Base-by-base conservation (phyloP, 2,113 vertebrate species). In the Pelmatolapia mariae region DNA sequence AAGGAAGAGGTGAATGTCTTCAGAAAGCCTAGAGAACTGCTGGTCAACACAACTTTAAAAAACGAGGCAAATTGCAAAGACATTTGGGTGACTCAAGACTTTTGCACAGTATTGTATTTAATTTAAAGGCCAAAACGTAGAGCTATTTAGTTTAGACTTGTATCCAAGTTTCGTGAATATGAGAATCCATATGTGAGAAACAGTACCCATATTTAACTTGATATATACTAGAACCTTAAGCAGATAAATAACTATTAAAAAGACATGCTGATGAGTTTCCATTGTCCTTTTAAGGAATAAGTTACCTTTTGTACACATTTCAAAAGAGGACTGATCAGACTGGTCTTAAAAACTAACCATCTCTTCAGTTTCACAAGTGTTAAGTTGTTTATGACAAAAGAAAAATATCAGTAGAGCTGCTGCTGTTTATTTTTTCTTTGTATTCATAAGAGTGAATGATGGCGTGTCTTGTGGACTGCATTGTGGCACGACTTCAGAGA, bases 221-320 rank as follows among this genome's bases (percentile, higher is more conserved):
- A 78, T 78, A 50, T n/a, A 19, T 12, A 4, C 43, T 31, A 50
- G 45, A 78, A 47, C 71, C 43, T 29, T 29, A 18, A 61, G 8
- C 16, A 19, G 57, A 18, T 33, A 63, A 19, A 18, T 11, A 8
- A 31, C 6, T 63, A 50, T 78, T 19, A 50, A 50, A 78, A 78
- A 1, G 10, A 50, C n/a, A 63, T 0, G 1, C 16, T 29, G 15
- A 47, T 5, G 0, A 47, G 15, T 19, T 47, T 29, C 24, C 9
- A 76, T 10, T 76, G 71, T 78, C 45, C 16, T 12, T 50, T 29
- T 76, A 45, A 33, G 73, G 26, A 33, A 31, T 50, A n/a, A 6
- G 43, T 50, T 31, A 50, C 4, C 8, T 0, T 73, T 45, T 50
- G 43, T 19, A 50, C 40, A 29, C 24, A 18, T 76, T 19, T 47